Evolutionary conservation across 2,113 vertebrate species (phyloP).

Genomic region (Alexandromys fortis): DNA sequence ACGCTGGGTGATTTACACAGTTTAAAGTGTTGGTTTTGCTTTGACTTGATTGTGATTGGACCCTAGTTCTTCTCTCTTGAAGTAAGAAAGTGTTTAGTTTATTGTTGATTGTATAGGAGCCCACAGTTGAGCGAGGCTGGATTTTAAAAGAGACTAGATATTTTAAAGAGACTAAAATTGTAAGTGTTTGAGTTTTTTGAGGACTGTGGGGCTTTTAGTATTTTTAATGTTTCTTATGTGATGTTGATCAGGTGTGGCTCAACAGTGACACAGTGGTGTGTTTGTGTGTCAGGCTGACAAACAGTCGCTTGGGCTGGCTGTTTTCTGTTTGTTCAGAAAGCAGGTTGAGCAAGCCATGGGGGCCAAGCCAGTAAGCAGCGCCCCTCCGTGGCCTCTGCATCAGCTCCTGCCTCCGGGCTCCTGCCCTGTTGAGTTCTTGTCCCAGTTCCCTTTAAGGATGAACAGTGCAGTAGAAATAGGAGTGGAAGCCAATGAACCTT

Average conservation of each 20-base stretch:
- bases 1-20: neutral
- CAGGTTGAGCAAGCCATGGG: neutral
- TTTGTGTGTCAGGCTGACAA: neutral
- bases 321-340: neutral
- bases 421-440: neutral
- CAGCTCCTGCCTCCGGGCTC: neutral
- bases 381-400: neutral
- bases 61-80: neutral
- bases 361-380: neutral
- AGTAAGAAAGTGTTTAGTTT: neutral
- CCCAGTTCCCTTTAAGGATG: neutral
- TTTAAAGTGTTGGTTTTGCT: neutral
- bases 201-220: neutral
- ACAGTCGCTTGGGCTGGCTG: neutral
- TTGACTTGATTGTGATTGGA: neutral
- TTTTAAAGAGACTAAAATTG: neutral
- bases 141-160: neutral
- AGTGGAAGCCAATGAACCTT: neutral
- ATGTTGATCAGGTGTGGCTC: too few relatives aligned
- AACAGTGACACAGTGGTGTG: neutral
- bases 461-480: neutral
- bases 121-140: neutral
- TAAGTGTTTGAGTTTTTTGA: neutral
- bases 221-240: neutral
- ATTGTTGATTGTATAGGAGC: neutral